Conservation (phyloP, 2,888 invertebrate species). For the Cryptocephalus moraei region DNA sequence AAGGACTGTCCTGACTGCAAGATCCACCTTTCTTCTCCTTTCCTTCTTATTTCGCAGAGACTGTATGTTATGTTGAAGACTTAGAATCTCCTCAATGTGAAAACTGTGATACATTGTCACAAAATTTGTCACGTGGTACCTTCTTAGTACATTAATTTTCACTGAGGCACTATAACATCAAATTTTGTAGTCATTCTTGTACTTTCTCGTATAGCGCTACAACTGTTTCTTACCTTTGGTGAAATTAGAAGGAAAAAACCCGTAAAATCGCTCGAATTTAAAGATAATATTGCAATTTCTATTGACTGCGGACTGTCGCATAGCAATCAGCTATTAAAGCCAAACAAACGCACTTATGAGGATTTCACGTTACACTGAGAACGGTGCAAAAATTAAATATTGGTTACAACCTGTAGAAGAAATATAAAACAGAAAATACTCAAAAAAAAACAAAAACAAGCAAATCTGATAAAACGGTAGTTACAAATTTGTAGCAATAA, state of each 20-base stretch:
- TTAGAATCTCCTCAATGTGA: too few species aligned
- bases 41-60: too few species aligned
- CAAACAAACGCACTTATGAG: background rate
- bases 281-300: background rate
- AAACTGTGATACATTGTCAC: too few species aligned
- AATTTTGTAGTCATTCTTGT: background rate
- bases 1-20: too few species aligned
- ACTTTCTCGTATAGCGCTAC: background rate
- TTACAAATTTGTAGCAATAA: too few species aligned
- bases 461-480: too few species aligned
- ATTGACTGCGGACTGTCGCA: background rate
- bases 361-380: background rate
- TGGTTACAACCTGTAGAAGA: too few species aligned
- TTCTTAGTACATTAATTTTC: background rate
- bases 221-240: background rate
- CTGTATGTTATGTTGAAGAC: too few species aligned
- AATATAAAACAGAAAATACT: too few species aligned
- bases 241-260: background rate
- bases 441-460: too few species aligned
- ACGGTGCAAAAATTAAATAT: too few species aligned
- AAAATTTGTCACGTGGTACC: background rate
- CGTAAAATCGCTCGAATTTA: background rate
- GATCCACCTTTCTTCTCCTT: too few species aligned
- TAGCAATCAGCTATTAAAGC: background rate
- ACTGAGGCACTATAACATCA: background rate